Evolutionary conservation across 2,888 invertebrate genomes (phyloP).

Genomic region (Hyppa rectilinea): DNA sequence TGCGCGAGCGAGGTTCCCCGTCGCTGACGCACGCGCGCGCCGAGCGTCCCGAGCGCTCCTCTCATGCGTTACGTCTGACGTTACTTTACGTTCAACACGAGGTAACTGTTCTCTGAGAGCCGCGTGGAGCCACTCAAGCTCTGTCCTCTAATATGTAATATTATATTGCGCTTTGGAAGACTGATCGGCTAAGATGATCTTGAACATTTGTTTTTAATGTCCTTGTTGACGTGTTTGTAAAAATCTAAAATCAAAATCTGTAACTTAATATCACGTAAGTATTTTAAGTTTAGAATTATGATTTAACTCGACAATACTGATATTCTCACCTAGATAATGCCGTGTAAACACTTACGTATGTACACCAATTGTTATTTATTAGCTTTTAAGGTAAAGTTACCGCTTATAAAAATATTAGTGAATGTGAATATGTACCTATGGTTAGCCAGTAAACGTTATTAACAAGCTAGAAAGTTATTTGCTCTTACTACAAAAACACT

Average conservation of each 20-base stretch:
- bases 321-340: constrained; percentile 63
- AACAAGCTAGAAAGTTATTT: constrained; percentile 64
- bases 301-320: constrained; percentile 68
- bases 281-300: constrained; percentile 66
- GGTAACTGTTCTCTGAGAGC: constrained; percentile 60
- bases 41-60: constrained; percentile 61
- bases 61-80: constrained; percentile 62
- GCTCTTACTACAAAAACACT: constrained; percentile 41
- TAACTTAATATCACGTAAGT: constrained; percentile 59
- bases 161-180: constrained; percentile 79
- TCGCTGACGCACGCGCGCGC: constrained; percentile 68
- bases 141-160: constrained; percentile 73
- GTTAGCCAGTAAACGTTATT: constrained; percentile 61
- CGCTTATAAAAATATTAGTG: constrained; percentile 53
- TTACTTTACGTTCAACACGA: constrained; percentile 59
- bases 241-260: constrained; percentile 62
- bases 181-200: constrained; percentile 77
- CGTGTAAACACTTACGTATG: constrained; percentile 55
- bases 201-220: constrained; percentile 68
- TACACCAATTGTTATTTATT: constrained; percentile 60
- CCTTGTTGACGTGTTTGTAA: constrained; percentile 65
- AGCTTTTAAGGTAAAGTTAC: constrained; percentile 58
- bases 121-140: constrained; percentile 74
- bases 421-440: constrained; percentile 60
- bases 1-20: constrained; percentile 80